phyloP scores from a whole-genome alignment of 2,888 invertebrate genomes.

The Drosophila infuscata region DNA sequence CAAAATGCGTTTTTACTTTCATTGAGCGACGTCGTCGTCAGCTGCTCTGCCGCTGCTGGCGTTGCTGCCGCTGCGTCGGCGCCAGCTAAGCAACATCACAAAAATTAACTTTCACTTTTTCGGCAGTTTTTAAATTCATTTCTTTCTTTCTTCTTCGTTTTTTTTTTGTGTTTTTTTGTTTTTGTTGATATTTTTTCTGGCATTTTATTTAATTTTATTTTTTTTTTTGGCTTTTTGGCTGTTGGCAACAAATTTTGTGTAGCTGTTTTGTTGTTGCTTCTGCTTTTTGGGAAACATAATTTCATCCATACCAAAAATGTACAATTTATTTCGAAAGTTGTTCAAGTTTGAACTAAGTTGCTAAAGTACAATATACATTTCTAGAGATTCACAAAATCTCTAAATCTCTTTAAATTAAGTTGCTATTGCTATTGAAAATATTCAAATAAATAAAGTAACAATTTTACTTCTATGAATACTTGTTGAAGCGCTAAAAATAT shows the following conservation, averaged over 20 bases:
- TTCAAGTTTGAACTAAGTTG: slow-evolving; percentile 18
- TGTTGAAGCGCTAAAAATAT: background rate
- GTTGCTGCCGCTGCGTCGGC: slow-evolving; percentile 36
- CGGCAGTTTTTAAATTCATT: slow-evolving; percentile 83
- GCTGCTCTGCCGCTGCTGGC: slow-evolving; percentile 14
- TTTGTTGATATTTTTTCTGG: slow-evolving; percentile 49
- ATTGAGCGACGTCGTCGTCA: slow-evolving; percentile 63
- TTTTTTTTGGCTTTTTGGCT: slow-evolving; percentile 44
- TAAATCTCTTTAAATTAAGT: background rate
- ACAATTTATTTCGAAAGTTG: slow-evolving; percentile 52
- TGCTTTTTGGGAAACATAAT: slow-evolving; percentile 53
- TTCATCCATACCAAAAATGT: slow-evolving; percentile 54
- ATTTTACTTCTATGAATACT: background rate
- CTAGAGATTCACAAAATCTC: background rate
- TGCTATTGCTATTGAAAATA: background rate
- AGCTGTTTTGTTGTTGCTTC: slow-evolving; percentile 22
- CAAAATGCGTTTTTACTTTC: slow-evolving; percentile 82
- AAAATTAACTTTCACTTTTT: slow-evolving; percentile 85
- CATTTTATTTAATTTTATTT: slow-evolving; percentile 46
- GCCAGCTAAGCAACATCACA: slow-evolving; percentile 74
- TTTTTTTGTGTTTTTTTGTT: slow-evolving; percentile 19
- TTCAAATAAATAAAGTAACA: background rate
- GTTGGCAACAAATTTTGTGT: slow-evolving; percentile 47
- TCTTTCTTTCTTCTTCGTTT: slow-evolving; percentile 68
- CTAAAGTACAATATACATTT: background rate